Base-by-base conservation (phyloP, 2,888 invertebrate genomes). In the Sphaerophoria rueppellii region DNA sequence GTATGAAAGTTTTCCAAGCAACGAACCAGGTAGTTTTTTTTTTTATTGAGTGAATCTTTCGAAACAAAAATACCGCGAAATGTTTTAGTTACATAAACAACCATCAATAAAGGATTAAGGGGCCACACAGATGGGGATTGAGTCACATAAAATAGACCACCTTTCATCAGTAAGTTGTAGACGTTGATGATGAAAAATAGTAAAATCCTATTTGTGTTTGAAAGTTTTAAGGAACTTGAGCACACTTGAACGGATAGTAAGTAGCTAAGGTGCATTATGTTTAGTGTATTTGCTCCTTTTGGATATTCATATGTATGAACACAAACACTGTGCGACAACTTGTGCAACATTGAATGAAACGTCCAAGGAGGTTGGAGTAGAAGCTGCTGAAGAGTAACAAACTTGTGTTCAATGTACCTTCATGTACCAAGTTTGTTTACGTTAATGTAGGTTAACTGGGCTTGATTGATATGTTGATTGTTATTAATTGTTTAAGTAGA, bases 341-440 rank as follows among this genome's bases (percentile, higher is more conserved):
- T 52, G 11, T 40, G 12, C 7, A 24, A 52, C 40, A 24, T 11
- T 1, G 11, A 54, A 52, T 34, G n/a, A 52, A 5, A 63, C 32
- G 32, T 48, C 11, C 1, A 61, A 2, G 46, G 34, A n/a, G 7
- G 9, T 9, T n/a, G 32, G 14, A 6, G 5, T 3, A 43, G 14
- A 32, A 11, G 5, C 4, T 34, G 14, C 9, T n/a, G n/a, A 14
- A 4, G 40, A 72, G 57, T 24, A 24, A 24, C 24, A 24, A 24
- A 24, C 24, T 24, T 24, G 24, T 24, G 24, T 24, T 24, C 24
- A 24, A 24, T 24, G 24, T 24, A 2, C 24, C 24, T 24, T 24
- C 24, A 24, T 24, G 48, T 74, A 78, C 58, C 57, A 70, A 73
- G 69, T 78, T 65, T 74, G 52, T 73, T 40, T 43, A 40, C 40